These are phyloP conservation scores for Lonchura striata DNA, from an alignment of 2,113 vertebrate genomes.

Conservation along the genomic window DNA sequence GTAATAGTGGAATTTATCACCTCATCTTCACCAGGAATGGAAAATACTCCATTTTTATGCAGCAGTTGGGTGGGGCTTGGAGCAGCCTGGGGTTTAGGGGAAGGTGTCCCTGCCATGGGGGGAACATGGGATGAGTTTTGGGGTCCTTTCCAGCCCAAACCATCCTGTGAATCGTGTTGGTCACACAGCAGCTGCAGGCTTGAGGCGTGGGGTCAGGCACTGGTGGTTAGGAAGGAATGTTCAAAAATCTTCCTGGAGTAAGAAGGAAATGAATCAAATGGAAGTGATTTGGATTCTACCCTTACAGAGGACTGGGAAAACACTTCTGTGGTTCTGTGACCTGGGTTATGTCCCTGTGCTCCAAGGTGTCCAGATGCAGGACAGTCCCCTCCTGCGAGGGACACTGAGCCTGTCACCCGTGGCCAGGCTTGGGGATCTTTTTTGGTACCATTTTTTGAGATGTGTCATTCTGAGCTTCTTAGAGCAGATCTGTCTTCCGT, in stretches of 20 bases:
- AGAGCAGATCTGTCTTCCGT: not conserved
- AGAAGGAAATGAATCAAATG: not conserved
- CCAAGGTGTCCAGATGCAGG: not conserved
- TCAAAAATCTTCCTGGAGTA: not conserved
- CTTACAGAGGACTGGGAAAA: not conserved
- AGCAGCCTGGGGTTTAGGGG: not conserved
- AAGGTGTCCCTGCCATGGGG: not conserved
- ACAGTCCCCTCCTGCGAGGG: not conserved
- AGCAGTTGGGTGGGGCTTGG: not conserved
- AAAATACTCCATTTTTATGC: not conserved
- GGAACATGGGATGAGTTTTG: accelerated
- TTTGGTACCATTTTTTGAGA: not conserved
- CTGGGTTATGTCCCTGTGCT: not conserved
- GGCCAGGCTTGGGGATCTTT: not conserved
- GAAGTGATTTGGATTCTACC: not conserved
- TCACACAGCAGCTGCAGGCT: not conserved
- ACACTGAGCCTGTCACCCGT: not conserved
- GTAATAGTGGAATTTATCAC: not conserved
- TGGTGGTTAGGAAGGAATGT: not conserved
- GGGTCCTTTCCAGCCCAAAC: not conserved
- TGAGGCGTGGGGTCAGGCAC: not conserved
- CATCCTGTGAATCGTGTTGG: accelerated
- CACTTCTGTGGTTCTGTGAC: not conserved
- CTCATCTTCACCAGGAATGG: not conserved
- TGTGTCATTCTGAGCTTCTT: not conserved